Evolutionary conservation across 2,888 invertebrate species (phyloP), one percentile per base, ranked within the genome.

Genomic region (Pammene fasciana): DNA sequence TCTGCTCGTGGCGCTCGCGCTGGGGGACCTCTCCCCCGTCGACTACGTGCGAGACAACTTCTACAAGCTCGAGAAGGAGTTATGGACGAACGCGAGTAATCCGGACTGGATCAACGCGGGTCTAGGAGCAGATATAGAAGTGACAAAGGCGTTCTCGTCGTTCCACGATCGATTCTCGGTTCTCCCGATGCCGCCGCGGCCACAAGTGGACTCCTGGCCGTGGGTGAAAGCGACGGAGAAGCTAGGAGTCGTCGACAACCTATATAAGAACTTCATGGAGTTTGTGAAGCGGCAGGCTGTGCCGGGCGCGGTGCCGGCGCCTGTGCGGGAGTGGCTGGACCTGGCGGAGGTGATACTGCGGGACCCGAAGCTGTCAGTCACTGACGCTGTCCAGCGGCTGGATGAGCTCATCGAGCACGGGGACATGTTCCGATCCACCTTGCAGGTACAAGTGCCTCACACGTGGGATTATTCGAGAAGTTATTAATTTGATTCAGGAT

Each of bases 191-290:
- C 72, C 82, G 41, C 83, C 82, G 61, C 79, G 86, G 36, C 82
- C 86, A 11, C 78, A 83, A 36, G 71, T 89, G 36, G 76, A 81
- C 36, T 81, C 94, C 7, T 96, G 95, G 94, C 86, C 95, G 72
- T 96, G 96, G 95, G 93, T 89, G 45, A 89, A 94, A 66, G 90
- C 95, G 1, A 91, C 94, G 70, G 90, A 93, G 43, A 95, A 95
- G 80, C 82, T 96, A 76, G 88, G 93, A 56, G 86, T 93, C 16
- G 90, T 97, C 41, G 94, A 95, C 72, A 94, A 94, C 0, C 84
- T 96, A 65, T 97, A 96, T 82, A 94, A 93, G 72, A 94, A 93
- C 56, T 97, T 95, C 82, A 86, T 95, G 68, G 90, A 94, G 75
- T 95, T 95, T 82, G 94, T 95, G 72, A 76, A 75, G 52, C 86